Percentiles rank a stretch among this genome's conserved stretches.
Conservation (phyloP, 1,140 invertebrate genomes). For the Chironomus striatipennis region DNA sequence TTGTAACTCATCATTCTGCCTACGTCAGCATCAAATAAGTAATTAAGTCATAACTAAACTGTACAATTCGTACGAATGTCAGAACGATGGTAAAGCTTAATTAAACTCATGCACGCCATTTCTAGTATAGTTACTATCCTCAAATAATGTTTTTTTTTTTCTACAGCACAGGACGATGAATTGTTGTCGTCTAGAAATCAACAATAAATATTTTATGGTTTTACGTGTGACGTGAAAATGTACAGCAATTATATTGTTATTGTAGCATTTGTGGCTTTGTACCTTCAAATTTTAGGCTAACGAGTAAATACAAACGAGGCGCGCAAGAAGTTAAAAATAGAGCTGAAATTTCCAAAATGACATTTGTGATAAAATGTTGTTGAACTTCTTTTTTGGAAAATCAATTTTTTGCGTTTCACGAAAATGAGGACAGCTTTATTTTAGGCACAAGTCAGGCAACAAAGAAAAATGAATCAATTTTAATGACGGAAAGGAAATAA, state of each 20-base stretch:
- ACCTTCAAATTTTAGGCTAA: not conserved
- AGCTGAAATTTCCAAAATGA: not conserved
- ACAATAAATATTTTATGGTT: constrained; percentile 10
- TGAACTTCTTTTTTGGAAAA: constrained; percentile 1
- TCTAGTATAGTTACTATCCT: not conserved
- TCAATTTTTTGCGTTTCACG: not conserved
- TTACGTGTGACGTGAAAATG: not conserved
- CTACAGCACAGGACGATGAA: not conserved
- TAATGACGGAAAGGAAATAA: no score
- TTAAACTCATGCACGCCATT: not conserved
- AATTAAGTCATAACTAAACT: not conserved
- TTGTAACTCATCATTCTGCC: not conserved
- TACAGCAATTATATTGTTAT: not conserved
- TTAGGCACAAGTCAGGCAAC: no score
- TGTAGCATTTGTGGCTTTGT: not conserved
- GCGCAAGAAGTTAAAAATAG: not conserved
- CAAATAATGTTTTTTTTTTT: not conserved
- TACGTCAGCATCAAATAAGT: not conserved
- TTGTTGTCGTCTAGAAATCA: not conserved
- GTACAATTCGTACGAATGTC: not conserved
- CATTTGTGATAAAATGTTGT: not conserved
- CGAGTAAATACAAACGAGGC: not conserved
- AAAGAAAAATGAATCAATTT: no score
- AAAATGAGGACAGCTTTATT: no score
- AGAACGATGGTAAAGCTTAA: not conserved